Base-by-base conservation (phyloP, 2,113 vertebrate species). In the Grammomys dolichurus region DNA sequence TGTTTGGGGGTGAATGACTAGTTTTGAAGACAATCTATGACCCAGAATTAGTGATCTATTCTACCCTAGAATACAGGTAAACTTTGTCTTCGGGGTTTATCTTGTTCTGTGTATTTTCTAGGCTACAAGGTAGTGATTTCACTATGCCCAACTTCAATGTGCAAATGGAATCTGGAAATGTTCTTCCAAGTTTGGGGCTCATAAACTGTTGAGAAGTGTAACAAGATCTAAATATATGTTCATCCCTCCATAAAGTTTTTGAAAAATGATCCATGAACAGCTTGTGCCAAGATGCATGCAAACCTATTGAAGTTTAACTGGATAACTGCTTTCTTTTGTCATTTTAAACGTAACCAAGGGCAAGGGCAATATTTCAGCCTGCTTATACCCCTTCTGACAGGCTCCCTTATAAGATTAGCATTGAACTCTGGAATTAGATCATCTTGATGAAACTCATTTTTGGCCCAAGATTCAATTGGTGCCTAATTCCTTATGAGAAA, bases 201-300 rank as follows among this genome's bases (percentile, higher is more conserved):
- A 93, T 95, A 96, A 97, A 97, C 76, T 94, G 73, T 87, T 93
- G 43, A 78, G 93, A 93, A 94, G 56, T 65, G 70, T 93, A 89
- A 89, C n/a, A 54, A 95, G 86, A 86, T 96, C 88, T 96, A 95
- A 91, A 95, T 91, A 80, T 84, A 89, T 94, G 70, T 89, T 94
- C 87, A 54, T 93, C 60, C 56, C 46, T 89, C 89, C 76, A 67
- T 91, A 96, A 94, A 80, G 73, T 58, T 90, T 94, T 94, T 91
- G 95, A 97, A 78, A 65, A 92, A 96, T 60, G 75, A 75, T 87
- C 81, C 76, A 26, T 0, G 16, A 88, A 54, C 31, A 87, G 82
- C 93, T 91, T 84, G 36, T 81, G 48, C 89, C 94, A 90, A 60
- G 85, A 85, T 94, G 72, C 91, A 93, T 93, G 90, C 54, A 67